Conservation (phyloP, 92 coral and sea anemone species). For the Siderastrea radians region DNA sequence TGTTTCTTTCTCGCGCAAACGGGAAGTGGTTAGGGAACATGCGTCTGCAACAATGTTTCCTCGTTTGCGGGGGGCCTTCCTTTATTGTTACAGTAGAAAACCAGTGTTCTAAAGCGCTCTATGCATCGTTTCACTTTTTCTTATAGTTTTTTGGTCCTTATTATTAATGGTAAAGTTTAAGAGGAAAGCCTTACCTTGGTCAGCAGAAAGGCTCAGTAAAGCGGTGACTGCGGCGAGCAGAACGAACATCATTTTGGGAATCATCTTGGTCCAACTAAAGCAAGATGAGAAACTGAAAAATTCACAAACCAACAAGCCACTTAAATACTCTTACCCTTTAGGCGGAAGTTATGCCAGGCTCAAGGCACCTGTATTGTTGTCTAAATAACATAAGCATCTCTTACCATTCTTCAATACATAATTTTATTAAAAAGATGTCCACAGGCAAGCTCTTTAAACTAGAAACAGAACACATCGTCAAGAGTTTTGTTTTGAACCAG, state of each 20-base stretch:
- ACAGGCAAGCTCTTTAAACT: too few species aligned
- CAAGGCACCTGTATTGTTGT: background rate
- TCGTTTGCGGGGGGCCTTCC: too few species aligned
- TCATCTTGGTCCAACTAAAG: background rate
- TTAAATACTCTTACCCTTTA: background rate
- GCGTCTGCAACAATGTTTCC: too few species aligned
- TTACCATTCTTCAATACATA: too few species aligned
- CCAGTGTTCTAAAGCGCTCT: too few species aligned
- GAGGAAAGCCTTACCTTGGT: background rate
- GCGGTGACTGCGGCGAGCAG: background rate
- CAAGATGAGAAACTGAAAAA: background rate
- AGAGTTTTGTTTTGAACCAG: too few species aligned
- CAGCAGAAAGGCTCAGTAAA: background rate
- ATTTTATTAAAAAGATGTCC: too few species aligned
- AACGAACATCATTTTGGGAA: slow-evolving; percentile 4
- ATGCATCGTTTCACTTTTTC: background rate
- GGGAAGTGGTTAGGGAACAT: too few species aligned
- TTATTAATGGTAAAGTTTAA: background rate
- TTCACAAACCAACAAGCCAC: background rate
- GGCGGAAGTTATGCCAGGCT: background rate
- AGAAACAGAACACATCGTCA: too few species aligned
- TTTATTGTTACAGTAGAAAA: too few species aligned
- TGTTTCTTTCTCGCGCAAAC: too few species aligned
- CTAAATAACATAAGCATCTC: too few species aligned
- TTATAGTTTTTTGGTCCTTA: background rate